Conservation (phyloP, 2,113 vertebrate genomes). For the Amphiprion percula region DNA sequence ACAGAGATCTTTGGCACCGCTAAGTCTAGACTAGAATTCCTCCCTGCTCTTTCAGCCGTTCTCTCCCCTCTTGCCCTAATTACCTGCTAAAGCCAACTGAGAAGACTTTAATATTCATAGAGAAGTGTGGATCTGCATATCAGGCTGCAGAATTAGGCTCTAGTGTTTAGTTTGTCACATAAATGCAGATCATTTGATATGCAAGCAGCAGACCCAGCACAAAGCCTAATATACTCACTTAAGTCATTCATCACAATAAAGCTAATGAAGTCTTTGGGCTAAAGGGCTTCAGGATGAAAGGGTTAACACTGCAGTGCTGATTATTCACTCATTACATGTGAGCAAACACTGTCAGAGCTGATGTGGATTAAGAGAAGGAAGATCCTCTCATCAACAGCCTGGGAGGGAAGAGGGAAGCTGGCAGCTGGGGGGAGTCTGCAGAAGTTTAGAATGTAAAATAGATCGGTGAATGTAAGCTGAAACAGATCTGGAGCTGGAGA, state of each 20-base stretch:
- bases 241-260: constrained; percentile 72
- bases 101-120: constrained; percentile 79
- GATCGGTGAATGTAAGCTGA: not conserved
- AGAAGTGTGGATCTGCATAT: constrained; percentile 70
- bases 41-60: constrained; percentile 9
- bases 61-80: constrained; percentile 67
- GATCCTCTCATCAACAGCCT: constrained; percentile 37
- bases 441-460: constrained; percentile 2
- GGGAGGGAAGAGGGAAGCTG: constrained; percentile 21
- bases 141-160: constrained; percentile 60
- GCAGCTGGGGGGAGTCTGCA: constrained; percentile 26
- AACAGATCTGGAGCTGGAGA: no score
- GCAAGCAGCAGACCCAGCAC: constrained; percentile 60
- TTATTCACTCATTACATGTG: constrained; percentile 80
- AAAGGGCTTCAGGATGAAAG: constrained; percentile 69
- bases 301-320: constrained; percentile 72
- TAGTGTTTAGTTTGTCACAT: constrained; percentile 78
- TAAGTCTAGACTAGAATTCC: constrained; percentile 79
- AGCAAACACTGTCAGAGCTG: constrained; percentile 74
- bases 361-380: constrained; percentile 67
- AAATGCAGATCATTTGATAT: constrained; percentile 80
- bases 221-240: constrained; percentile 72
- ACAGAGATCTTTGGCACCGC: constrained; percentile 68
- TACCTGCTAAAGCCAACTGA: constrained; percentile 58
- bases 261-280: constrained; percentile 64